These are phyloP conservation scores for Abramis brama DNA, from an alignment of 2,113 vertebrate genomes.

Conservation along the genomic window DNA sequence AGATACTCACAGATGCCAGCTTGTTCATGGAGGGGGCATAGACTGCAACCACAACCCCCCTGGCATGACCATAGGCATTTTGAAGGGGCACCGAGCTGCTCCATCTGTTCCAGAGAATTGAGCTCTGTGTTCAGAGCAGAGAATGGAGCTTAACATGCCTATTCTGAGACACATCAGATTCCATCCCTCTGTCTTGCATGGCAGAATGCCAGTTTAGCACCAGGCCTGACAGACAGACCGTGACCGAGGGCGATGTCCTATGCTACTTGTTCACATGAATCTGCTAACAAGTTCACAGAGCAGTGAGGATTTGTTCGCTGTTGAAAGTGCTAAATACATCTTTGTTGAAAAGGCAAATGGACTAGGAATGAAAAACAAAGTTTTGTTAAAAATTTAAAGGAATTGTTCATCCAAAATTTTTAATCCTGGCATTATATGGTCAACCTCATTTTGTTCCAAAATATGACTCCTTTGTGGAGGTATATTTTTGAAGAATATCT, in stretches of 20 bases:
- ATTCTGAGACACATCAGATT: slow-evolving; percentile 25
- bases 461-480: not conserved
- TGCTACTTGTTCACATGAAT: slow-evolving; percentile 26
- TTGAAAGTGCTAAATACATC: slow-evolving; percentile 36
- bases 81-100: slow-evolving; percentile 33
- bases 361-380: not conserved
- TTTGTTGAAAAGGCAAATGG: slow-evolving; percentile 35
- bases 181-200: slow-evolving; percentile 30
- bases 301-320: not conserved
- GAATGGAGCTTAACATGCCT: slow-evolving; percentile 30
- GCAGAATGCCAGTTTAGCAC: slow-evolving; percentile 32
- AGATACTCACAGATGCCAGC: slow-evolving; percentile 34
- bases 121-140: slow-evolving; percentile 8
- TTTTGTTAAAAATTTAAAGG: not conserved
- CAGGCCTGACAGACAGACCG: slow-evolving; percentile 33
- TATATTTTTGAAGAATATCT: not conserved
- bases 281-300: slow-evolving; percentile 40
- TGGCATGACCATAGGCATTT: slow-evolving; percentile 37
- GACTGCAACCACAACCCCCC: slow-evolving; percentile 9
- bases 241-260: slow-evolving; percentile 17
- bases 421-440: not conserved
- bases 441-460: not conserved
- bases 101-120: slow-evolving; percentile 46
- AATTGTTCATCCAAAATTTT: not conserved
- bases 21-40: slow-evolving; percentile 40